phyloP scores from a whole-genome alignment of 1,140 invertebrate species.

The Lysiphlebus fabarum region DNA sequence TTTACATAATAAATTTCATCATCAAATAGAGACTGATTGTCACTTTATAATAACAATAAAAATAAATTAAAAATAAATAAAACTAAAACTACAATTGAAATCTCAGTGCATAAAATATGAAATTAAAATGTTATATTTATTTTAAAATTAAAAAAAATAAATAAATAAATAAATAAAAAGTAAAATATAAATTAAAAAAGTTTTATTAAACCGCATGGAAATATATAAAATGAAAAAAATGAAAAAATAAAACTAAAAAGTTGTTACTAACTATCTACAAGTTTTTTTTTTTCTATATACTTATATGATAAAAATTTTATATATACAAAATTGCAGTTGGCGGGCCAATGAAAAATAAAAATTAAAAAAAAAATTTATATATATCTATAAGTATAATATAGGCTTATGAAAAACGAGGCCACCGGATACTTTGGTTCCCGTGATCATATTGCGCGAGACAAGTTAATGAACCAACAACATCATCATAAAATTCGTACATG shows the following conservation, averaged over 20 bases:
- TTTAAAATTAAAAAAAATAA: too few species aligned
- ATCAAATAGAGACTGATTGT: too few species aligned
- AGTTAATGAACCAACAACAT: not conserved
- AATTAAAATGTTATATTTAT: not conserved
- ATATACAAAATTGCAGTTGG: conserved; percentile 33
- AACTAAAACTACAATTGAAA: conserved; percentile 10
- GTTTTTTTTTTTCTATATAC: conserved; percentile 9
- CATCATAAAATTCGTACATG: too few species aligned
- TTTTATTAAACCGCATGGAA: conserved; percentile 1
- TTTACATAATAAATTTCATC: not conserved
- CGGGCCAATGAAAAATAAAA: conserved; percentile 11
- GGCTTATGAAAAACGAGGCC: conserved; percentile 9
- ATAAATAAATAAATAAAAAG: too few species aligned
- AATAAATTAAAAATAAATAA: not conserved
- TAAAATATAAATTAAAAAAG: conserved; percentile 5
- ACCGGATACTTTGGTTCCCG: conserved; percentile 13
- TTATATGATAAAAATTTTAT: conserved; percentile 21
- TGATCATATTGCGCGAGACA: conserved; percentile 6
- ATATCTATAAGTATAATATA: too few species aligned
- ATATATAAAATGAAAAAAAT: not conserved
- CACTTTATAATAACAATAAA: not conserved
- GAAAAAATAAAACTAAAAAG: not conserved
- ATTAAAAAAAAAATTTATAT: conserved; percentile 6
- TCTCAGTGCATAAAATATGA: conserved; percentile 4
- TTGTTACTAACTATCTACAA: not conserved